Conservation (phyloP, 1,140 invertebrate genomes). For the Brachionus asplanchnoidis region DNA sequence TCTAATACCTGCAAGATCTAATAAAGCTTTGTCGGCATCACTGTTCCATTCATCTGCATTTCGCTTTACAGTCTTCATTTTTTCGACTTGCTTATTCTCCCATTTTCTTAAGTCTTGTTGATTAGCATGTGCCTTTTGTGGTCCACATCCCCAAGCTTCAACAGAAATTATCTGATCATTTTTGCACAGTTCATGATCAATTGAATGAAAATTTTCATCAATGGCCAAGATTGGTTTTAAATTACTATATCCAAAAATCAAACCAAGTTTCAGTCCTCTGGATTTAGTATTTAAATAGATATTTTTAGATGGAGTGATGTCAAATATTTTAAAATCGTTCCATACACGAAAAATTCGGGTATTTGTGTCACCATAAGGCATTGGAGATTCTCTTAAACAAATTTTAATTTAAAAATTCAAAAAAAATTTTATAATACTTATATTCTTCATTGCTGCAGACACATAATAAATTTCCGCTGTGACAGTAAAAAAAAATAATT, state of each 20-base stretch:
- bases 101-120: slow-evolving; percentile 36
- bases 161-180: slow-evolving; percentile 27
- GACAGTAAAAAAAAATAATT: slow-evolving; percentile 33
- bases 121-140: not conserved
- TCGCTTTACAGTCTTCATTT: slow-evolving; percentile 25
- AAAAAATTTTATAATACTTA: not conserved
- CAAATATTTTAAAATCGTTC: slow-evolving; percentile 39
- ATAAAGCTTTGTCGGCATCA: slow-evolving; percentile 30
- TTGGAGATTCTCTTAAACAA: slow-evolving; percentile 8
- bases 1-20: slow-evolving; percentile 38
- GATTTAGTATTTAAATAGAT: slow-evolving; percentile 40
- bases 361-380: slow-evolving; percentile 7
- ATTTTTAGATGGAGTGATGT: not conserved
- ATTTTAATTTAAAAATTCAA: not conserved
- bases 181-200: slow-evolving; percentile 29
- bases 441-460: slow-evolving; percentile 40
- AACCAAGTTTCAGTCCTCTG: slow-evolving; percentile 1
- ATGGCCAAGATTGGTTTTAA: not conserved
- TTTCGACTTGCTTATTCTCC: slow-evolving; percentile 37
- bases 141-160: slow-evolving; percentile 34
- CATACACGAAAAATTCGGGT: slow-evolving; percentile 15
- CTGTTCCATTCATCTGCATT: slow-evolving; percentile 18
- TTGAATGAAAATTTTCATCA: slow-evolving; percentile 26
- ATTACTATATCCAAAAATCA: slow-evolving; percentile 22
- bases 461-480: slow-evolving; percentile 39